These are phyloP conservation scores for Orcinus orca DNA, from an alignment of 2,113 vertebrate species.

Conservation along the genomic window DNA sequence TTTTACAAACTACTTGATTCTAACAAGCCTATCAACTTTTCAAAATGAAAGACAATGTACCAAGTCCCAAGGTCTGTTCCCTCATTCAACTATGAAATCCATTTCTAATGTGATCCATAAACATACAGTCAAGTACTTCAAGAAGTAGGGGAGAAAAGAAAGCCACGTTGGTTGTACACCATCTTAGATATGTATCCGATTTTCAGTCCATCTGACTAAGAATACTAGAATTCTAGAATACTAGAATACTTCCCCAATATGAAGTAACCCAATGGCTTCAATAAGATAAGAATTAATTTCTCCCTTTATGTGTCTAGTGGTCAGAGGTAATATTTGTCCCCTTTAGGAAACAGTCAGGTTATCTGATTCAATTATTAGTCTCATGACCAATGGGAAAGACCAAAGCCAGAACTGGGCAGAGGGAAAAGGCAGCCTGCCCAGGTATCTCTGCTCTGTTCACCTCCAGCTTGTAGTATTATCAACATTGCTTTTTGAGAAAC, in stretches of 20 bases:
- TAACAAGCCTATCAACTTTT: not conserved
- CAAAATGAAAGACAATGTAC: constrained; percentile 10
- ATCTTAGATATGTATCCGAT: not conserved
- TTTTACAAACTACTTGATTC: not conserved
- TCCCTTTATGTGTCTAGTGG: not conserved
- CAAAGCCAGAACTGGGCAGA: not conserved
- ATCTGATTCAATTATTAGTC: not conserved
- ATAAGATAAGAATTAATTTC: not conserved
- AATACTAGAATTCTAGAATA: not conserved
- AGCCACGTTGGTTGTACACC: not conserved
- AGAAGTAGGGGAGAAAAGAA: not conserved
- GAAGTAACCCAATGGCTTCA: not conserved
- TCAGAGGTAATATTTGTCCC: not conserved
- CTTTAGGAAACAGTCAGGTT: not conserved
- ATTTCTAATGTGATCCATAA: not conserved
- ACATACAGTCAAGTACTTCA: not conserved
- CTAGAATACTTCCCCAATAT: not conserved
- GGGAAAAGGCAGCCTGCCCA: not conserved
- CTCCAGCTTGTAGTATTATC: not conserved
- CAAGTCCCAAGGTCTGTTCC: not conserved
- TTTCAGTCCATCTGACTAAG: not conserved
- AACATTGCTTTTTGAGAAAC: not conserved
- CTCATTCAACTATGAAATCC: not conserved
- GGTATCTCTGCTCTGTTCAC: not conserved
- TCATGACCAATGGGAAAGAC: not conserved